phyloP scores from a whole-genome alignment of 1,140 invertebrate species.

The Drosophila watanabei region DNA sequence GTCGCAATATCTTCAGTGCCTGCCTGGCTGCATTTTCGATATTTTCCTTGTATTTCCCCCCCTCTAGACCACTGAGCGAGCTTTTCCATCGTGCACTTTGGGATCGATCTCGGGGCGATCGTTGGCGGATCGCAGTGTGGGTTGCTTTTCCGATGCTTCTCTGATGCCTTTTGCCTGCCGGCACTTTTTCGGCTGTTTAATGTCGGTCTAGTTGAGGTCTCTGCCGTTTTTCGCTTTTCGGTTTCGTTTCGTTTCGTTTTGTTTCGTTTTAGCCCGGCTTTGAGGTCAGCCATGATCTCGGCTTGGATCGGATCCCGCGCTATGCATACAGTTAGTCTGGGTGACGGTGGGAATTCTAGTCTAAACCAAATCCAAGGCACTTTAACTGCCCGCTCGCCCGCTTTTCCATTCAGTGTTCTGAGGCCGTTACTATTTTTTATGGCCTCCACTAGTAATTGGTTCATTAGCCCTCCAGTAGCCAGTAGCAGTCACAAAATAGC shows the following conservation, averaged over 20 bases:
- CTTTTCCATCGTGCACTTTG: slow-evolving; percentile 61
- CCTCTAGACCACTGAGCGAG: slow-evolving; percentile 14
- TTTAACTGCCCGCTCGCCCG: slow-evolving; percentile 48
- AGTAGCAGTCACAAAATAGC: slow-evolving; percentile 28
- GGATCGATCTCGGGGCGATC: slow-evolving; percentile 75
- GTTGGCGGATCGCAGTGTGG: slow-evolving; percentile 59
- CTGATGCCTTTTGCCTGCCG: slow-evolving; percentile 31
- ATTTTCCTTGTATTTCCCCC: slow-evolving; percentile 50
- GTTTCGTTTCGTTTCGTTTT: slow-evolving; percentile 55
- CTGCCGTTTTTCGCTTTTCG: slow-evolving; percentile 49
- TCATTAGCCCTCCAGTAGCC: slow-evolving; percentile 74
- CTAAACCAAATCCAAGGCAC: slow-evolving; percentile 31
- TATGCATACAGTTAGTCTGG: slow-evolving; percentile 54
- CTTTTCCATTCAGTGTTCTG: slow-evolving; percentile 37
- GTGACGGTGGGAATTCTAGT: slow-evolving; percentile 73
- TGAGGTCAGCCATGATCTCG: slow-evolving; percentile 76
- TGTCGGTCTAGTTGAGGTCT: slow-evolving; percentile 56
- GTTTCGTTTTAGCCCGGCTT: slow-evolving; percentile 60
- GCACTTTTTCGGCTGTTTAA: slow-evolving; percentile 49
- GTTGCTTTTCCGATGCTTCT: slow-evolving; percentile 45
- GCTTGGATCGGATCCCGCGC: slow-evolving; percentile 44
- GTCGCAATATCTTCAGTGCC: slow-evolving; percentile 74
- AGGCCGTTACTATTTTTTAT: slow-evolving; percentile 66
- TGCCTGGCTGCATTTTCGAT: slow-evolving; percentile 58
- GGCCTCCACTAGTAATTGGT: slow-evolving; percentile 73